Conservation (phyloP, 2,888 invertebrate genomes). For the Agrypnus murinus region DNA sequence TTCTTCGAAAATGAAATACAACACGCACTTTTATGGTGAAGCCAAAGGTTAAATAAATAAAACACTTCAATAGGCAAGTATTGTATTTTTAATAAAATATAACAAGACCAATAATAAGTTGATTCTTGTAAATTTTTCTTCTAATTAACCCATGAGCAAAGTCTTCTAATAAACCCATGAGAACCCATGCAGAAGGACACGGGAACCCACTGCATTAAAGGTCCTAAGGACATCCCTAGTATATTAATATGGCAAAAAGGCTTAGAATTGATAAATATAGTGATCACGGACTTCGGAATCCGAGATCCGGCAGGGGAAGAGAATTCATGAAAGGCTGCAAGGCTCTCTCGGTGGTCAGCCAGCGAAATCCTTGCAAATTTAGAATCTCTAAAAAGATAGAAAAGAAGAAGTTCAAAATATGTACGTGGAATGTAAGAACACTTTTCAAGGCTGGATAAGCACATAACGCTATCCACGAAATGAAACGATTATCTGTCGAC, state of each 20-base stretch:
- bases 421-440: slow-evolving; percentile 28
- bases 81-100: too few species aligned
- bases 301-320: slow-evolving; percentile 21
- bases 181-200: too few species aligned
- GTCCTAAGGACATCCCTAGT: slow-evolving; percentile 14
- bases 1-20: too few species aligned
- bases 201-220: slow-evolving; percentile 5
- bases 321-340: slow-evolving; percentile 10
- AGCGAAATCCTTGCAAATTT: slow-evolving; percentile 19
- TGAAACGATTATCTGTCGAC: slow-evolving; percentile 20
- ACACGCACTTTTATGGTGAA: too few species aligned
- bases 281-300: slow-evolving; percentile 17
- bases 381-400: slow-evolving; percentile 12
- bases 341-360: slow-evolving; percentile 17
- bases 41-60: too few species aligned
- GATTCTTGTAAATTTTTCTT: too few species aligned
- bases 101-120: too few species aligned
- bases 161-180: too few species aligned
- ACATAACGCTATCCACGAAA: slow-evolving; percentile 22
- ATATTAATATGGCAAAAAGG: slow-evolving; percentile 6
- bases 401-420: slow-evolving; percentile 12
- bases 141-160: too few species aligned
- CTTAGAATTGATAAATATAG: slow-evolving; percentile 12
- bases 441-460: slow-evolving; percentile 11
- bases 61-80: too few species aligned